These are phyloP conservation scores for Proterorhinus semilunaris DNA, from an alignment of 2,113 vertebrate genomes.

Conservation along the genomic window DNA sequence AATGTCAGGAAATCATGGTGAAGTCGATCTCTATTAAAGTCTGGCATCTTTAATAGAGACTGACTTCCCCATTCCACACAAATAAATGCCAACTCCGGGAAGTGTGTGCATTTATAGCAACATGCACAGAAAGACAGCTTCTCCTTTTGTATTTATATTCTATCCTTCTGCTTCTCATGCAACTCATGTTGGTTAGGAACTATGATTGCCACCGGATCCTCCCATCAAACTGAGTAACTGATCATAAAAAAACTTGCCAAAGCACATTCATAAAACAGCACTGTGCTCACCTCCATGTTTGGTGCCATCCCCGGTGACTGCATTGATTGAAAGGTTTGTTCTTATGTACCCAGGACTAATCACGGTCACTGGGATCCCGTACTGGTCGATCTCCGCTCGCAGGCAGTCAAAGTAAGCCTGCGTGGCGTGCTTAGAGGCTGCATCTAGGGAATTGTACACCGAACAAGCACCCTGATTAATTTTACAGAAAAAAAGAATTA, in stretches of 20 bases:
- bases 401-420: constrained; percentile 97
- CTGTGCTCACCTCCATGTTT: constrained; percentile 84
- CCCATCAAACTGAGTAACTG: no score
- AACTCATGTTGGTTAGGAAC: no score
- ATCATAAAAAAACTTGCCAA: not conserved
- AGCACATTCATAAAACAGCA: not conserved
- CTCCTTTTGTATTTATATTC: no score
- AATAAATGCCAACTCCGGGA: no score
- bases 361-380: constrained; percentile 83
- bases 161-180: no score
- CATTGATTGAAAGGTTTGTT: constrained; percentile 91
- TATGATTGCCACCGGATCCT: no score
- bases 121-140: no score
- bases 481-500: not conserved
- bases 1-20: no score
- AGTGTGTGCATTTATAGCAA: no score
- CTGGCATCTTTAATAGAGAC: no score
- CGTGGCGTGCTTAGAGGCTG: constrained; percentile 93
- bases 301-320: constrained; percentile 86
- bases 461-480: not conserved
- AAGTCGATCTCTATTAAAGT: no score
- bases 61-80: no score
- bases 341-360: constrained; percentile 91
- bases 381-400: constrained; percentile 85
- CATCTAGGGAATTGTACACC: constrained; percentile 72